Evolutionary conservation across 2,888 invertebrate genomes (phyloP).

Genomic region (Disparrhopalites patrizii): DNA sequence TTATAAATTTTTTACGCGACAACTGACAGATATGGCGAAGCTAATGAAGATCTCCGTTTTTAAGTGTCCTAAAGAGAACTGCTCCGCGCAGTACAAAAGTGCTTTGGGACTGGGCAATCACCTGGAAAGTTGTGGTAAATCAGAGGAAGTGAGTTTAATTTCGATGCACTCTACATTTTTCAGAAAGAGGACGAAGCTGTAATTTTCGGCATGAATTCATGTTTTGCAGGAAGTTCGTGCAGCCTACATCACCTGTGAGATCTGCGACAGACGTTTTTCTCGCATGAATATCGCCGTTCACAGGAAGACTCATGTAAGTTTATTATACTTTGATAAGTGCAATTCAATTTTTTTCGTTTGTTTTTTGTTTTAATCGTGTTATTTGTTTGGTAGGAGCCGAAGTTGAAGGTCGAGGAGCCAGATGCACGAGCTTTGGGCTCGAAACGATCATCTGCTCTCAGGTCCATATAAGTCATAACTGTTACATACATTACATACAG

Average conservation of each 20-base stretch:
- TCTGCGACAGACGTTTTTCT: slow-evolving; percentile 33
- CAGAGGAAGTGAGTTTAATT: slow-evolving; percentile 24
- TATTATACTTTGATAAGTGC: neutral
- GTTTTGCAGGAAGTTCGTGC: slow-evolving; percentile 39
- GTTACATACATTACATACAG: no score
- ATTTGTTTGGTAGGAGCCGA: no score
- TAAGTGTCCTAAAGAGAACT: slow-evolving; percentile 32
- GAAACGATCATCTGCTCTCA: no score
- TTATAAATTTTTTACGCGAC: slow-evolving; percentile 36
- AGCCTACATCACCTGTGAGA: slow-evolving; percentile 36
- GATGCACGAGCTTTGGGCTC: no score
- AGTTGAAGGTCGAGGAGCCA: no score
- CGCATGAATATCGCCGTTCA: slow-evolving; percentile 39
- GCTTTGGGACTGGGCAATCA: slow-evolving; percentile 44
- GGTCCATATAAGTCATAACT: no score
- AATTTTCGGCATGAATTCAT: slow-evolving; percentile 4
- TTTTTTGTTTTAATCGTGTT: no score
- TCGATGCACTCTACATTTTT: neutral
- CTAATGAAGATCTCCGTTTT: slow-evolving; percentile 36
- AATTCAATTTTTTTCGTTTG: neutral
- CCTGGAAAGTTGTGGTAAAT: slow-evolving; percentile 42
- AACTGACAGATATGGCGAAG: slow-evolving; percentile 35
- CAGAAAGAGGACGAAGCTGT: no score
- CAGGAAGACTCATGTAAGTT: slow-evolving; percentile 32
- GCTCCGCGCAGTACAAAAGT: slow-evolving; percentile 36